Percentiles rank a stretch among this genome's conserved stretches.
Conservation (phyloP, 2,888 invertebrate species). For the Melitaea athalia region DNA sequence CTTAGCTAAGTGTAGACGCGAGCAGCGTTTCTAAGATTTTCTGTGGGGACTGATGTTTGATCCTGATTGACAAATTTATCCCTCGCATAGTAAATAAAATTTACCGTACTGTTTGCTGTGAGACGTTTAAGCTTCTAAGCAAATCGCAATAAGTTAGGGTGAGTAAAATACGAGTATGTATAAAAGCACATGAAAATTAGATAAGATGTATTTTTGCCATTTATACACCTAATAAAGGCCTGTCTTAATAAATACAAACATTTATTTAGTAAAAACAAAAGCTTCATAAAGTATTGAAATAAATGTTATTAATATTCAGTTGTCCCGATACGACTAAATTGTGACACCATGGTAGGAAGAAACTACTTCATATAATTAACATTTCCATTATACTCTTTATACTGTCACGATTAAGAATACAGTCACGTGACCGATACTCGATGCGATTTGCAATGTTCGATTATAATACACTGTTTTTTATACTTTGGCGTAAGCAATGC, state of each 20-base stretch:
- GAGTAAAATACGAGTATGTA: conserved; percentile 44
- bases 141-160: conserved; percentile 62
- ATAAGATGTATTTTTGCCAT: too few relatives aligned
- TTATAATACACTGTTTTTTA: conserved; percentile 75
- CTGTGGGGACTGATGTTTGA: conserved; percentile 60
- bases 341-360: too few relatives aligned
- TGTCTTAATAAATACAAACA: neutral
- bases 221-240: too few relatives aligned
- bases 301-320: too few relatives aligned
- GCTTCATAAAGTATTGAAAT: too few relatives aligned
- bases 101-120: conserved; percentile 52
- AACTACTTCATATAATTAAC: neutral
- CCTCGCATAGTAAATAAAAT: conserved; percentile 64
- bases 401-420: conserved; percentile 32
- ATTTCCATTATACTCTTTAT: conserved; percentile 15
- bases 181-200: too few relatives aligned
- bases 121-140: conserved; percentile 57
- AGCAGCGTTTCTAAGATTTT: conserved; percentile 50
- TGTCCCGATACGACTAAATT: too few relatives aligned
- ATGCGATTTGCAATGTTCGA: conserved; percentile 66
- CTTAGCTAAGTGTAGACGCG: conserved; percentile 51
- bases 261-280: too few relatives aligned
- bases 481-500: conserved; percentile 75
- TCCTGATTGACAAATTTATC: conserved; percentile 77
- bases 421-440: conserved; percentile 68